Evolutionary conservation across 2,888 invertebrate genomes (phyloP).

Genomic region (Xylophagus ater): DNA sequence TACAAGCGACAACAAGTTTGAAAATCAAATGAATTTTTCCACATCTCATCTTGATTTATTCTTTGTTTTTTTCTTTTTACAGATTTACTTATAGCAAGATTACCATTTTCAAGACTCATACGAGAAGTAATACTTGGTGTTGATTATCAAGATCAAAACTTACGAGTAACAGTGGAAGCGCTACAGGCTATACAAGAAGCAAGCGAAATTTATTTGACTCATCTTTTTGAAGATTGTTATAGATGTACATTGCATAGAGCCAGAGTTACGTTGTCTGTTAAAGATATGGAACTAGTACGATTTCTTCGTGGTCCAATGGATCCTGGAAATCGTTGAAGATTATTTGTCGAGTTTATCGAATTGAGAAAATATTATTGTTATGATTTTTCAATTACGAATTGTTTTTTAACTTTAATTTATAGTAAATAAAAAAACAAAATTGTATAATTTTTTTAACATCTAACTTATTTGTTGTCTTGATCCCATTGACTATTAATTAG

Average conservation of each 20-base stretch:
- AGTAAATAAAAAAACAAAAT: no score
- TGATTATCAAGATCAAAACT: background rate
- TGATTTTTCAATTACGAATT: no score
- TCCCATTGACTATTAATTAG: no score
- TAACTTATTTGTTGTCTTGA: no score
- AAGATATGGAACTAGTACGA: slow-evolving; percentile 40
- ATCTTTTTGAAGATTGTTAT: slow-evolving; percentile 41
- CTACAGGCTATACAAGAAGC: slow-evolving; percentile 42
- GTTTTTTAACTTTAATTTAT: no score
- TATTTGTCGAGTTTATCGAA: no score
- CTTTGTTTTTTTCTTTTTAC: background rate
- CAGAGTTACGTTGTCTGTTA: slow-evolving; percentile 39
- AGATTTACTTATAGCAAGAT: slow-evolving; percentile 34
- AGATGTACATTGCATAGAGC: slow-evolving; percentile 39
- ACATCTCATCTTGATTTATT: background rate
- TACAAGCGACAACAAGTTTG: background rate
- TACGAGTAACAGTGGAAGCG: slow-evolving; percentile 33
- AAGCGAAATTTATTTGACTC: slow-evolving; percentile 40
- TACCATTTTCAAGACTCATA: slow-evolving; percentile 39
- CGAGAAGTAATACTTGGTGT: slow-evolving; percentile 34
- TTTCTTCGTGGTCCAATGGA: slow-evolving; percentile 30
- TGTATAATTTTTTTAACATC: no score
- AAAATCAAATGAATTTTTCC: background rate
- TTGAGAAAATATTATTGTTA: no score
- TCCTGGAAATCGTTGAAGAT: slow-evolving; percentile 7